phyloP scores from a whole-genome alignment of 2,113 vertebrate species.

The Oophaga pumilio region DNA sequence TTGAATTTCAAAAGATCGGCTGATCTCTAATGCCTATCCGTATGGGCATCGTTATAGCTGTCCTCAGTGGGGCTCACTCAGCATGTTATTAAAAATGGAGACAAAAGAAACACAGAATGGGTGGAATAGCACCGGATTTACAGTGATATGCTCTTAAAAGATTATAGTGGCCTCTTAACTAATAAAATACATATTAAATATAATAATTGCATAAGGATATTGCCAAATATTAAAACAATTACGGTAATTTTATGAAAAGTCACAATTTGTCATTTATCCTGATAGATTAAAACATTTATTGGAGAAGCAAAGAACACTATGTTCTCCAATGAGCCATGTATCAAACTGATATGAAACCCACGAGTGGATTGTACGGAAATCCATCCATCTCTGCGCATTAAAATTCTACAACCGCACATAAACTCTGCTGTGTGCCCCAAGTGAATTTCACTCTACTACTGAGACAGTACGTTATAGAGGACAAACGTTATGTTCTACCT shows the following conservation, averaged over 20 bases:
- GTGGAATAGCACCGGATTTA: neutral
- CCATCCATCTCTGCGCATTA: neutral
- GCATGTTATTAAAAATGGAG: neutral
- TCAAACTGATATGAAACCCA: neutral
- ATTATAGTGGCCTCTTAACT: neutral
- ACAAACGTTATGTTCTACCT: neutral
- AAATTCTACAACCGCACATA: neutral
- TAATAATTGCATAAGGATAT: neutral
- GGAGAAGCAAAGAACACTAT: conserved; percentile 7
- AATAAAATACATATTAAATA: conserved; percentile 1
- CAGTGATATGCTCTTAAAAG: neutral
- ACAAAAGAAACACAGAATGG: neutral
- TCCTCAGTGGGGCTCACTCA: neutral
- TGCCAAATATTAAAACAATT: neutral
- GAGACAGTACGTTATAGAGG: neutral
- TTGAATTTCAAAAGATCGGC: no score
- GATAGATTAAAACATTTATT: neutral
- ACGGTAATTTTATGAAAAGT: conserved; percentile 1
- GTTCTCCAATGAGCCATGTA: neutral
- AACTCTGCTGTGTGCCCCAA: conserved; percentile 9
- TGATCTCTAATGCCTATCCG: neutral
- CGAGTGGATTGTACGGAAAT: conserved; percentile 11
- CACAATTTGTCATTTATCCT: conserved; percentile 19
- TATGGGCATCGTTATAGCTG: neutral
- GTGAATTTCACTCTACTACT: neutral